These are phyloP conservation scores for Ceuthmochares aereus DNA, from an alignment of 2,113 vertebrate genomes.

Conservation along the genomic window DNA sequence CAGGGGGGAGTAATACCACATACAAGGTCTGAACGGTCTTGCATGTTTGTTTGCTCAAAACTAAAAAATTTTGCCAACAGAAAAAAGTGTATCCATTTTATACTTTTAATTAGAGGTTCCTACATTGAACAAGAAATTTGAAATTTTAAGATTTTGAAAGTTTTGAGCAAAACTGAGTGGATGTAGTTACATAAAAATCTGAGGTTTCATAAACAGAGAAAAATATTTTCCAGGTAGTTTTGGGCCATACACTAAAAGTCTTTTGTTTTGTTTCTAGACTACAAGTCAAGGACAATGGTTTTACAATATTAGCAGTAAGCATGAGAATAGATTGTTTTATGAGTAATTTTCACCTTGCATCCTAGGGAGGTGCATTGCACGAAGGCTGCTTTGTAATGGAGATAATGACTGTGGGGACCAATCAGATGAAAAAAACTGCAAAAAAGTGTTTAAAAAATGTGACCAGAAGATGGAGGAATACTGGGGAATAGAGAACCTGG, in stretches of 20 bases:
- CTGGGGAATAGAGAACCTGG: constrained; percentile 89
- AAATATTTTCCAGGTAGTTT: neutral
- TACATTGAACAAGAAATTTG: neutral
- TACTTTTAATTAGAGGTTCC: neutral
- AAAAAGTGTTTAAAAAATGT: constrained; percentile 79
- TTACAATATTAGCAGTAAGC: neutral
- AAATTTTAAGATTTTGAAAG: neutral
- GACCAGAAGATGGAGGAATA: constrained; percentile 84
- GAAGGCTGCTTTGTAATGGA: constrained; percentile 87
- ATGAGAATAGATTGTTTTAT: neutral
- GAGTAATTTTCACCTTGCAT: neutral
- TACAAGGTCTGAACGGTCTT: neutral
- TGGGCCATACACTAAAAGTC: neutral
- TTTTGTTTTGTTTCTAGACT: neutral
- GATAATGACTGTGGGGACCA: constrained; percentile 94
- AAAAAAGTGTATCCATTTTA: neutral
- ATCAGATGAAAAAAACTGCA: constrained; percentile 89
- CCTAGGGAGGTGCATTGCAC: constrained; percentile 87
- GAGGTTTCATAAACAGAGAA: neutral
- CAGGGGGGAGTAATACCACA: too few relatives aligned
- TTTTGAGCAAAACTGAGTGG: neutral
- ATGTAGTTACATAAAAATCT: neutral
- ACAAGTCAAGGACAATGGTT: neutral
- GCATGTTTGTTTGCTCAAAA: neutral
- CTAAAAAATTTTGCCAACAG: neutral